phyloP scores from a whole-genome alignment of 2,113 vertebrate species.

The Neogobius melanostomus region DNA sequence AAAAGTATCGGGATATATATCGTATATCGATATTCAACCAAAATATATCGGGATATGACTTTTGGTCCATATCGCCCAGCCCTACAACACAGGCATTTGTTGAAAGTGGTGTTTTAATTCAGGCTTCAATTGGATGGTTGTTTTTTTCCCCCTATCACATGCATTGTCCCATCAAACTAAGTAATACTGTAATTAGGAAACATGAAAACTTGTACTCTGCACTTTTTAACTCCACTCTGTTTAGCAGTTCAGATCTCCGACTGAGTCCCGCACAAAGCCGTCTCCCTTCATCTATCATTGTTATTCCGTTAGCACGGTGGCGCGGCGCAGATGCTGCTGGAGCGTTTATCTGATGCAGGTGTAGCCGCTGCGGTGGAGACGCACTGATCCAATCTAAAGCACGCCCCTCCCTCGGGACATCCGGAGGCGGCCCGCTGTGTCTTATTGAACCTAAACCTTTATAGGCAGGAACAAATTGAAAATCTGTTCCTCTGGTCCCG shows the following conservation, averaged over 20 bases:
- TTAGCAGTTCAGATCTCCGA: background rate
- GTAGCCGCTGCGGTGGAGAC: conserved; percentile 15
- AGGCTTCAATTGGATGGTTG: too few relatives aligned
- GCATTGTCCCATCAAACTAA: too few relatives aligned
- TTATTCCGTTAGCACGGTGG: background rate
- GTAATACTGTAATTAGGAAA: too few relatives aligned
- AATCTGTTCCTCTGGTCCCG: conserved; percentile 72
- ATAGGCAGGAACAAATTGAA: conserved; percentile 73
- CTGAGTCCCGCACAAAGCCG: background rate
- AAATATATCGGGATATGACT: too few relatives aligned
- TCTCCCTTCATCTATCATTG: background rate
- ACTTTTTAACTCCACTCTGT: background rate
- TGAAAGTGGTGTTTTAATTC: too few relatives aligned
- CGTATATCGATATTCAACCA: too few relatives aligned
- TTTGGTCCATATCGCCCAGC: too few relatives aligned
- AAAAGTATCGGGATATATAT: too few relatives aligned
- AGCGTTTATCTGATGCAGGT: conserved; percentile 2
- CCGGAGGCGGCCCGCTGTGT: conserved; percentile 49
- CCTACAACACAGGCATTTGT: too few relatives aligned
- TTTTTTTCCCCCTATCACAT: too few relatives aligned
- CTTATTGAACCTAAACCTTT: conserved; percentile 77
- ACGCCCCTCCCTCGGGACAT: conserved; percentile 54
- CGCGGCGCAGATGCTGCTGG: conserved; percentile 17
- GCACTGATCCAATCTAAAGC: conserved; percentile 52
- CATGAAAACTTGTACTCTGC: too few relatives aligned